Conservation (phyloP, 30 jellyfish, hydroid and myxozoan species). For the Cassiopea xamachana region DNA sequence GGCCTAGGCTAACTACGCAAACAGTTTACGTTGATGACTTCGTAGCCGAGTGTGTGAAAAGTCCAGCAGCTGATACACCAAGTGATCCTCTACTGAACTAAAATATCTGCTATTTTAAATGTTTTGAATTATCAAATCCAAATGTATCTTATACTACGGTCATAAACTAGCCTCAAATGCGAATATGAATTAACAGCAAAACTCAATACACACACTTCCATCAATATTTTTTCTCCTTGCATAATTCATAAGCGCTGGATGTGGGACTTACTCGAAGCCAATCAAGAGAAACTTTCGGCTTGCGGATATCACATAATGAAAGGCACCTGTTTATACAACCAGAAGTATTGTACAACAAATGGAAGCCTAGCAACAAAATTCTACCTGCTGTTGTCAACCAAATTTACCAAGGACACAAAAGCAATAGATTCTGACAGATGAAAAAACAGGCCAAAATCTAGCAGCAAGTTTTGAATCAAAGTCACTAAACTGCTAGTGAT, state of each 20-base stretch:
- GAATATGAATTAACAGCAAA: background rate
- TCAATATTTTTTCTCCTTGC: background rate
- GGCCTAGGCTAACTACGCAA: background rate
- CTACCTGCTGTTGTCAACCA: slow-evolving; percentile 2
- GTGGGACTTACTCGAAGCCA: background rate
- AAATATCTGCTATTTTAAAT: background rate
- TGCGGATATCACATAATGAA: background rate
- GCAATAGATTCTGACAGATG: background rate
- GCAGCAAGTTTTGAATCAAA: too few species aligned
- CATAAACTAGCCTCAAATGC: background rate
- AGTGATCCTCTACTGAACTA: background rate
- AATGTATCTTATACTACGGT: background rate
- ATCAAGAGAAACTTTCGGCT: background rate
- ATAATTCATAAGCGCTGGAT: background rate
- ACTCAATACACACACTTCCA: background rate
- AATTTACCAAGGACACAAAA: background rate
- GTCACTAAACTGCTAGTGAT: too few species aligned
- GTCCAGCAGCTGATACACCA: background rate
- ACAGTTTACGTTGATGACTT: slow-evolving; percentile 4
- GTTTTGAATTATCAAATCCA: background rate
- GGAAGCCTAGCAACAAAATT: background rate
- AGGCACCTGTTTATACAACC: slow-evolving; percentile 3
- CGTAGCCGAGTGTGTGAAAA: background rate
- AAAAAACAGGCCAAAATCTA: background rate
- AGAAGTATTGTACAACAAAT: background rate